phyloP scores from a whole-genome alignment of 2,113 vertebrate species.

The Caranx ignobilis region DNA sequence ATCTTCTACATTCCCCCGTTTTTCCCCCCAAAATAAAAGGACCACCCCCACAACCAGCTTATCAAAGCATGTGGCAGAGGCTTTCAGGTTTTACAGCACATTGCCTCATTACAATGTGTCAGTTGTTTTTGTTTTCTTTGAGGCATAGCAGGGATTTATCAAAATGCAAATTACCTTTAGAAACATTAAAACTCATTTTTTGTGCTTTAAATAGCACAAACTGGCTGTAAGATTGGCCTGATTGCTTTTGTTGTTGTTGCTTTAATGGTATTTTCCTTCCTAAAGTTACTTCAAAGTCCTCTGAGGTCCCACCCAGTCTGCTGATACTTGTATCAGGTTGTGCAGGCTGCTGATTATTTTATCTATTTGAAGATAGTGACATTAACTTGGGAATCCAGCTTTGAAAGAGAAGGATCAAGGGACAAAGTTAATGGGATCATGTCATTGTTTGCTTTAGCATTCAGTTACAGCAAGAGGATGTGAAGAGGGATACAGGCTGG shows the following conservation, averaged over 20 bases:
- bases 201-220: background rate
- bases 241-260: background rate
- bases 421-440: conserved; percentile 56
- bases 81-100: background rate
- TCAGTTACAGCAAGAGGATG: conserved; percentile 1
- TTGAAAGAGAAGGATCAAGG: background rate
- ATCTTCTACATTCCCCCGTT: background rate
- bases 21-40: background rate
- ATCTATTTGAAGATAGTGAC: conserved; percentile 12
- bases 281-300: background rate
- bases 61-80: background rate
- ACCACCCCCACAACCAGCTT: background rate
- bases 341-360: background rate
- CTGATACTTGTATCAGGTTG: background rate
- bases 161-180: background rate
- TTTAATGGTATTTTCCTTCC: no score
- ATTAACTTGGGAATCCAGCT: background rate
- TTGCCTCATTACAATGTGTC: background rate
- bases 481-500: background rate
- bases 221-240: no score
- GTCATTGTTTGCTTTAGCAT: conserved; percentile 27
- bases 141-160: background rate
- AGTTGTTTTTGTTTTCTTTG: background rate
- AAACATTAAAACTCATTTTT: background rate
- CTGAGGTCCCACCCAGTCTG: background rate